Percentiles rank a stretch among this genome's conserved stretches.
These are phyloP conservation scores for Loripinus fragilis DNA, from an alignment of 2,888 invertebrate species.

Conservation along the genomic window DNA sequence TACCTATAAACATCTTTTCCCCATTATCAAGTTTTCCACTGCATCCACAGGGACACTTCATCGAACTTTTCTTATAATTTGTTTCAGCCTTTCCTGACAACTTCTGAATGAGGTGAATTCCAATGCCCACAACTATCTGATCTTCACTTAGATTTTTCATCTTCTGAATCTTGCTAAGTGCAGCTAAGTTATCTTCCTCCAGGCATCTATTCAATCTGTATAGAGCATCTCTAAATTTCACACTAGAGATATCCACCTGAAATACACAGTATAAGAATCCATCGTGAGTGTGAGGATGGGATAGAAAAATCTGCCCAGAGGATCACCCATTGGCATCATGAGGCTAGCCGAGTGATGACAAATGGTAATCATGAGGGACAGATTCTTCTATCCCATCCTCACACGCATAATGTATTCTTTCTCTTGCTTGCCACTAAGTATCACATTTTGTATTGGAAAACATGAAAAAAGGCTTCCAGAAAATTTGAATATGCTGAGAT, in stretches of 20 bases:
- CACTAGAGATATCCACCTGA: not conserved
- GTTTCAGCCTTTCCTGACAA: not conserved
- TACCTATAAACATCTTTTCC: slow-evolving; percentile 6
- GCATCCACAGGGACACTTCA: not conserved
- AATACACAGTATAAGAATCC: not conserved
- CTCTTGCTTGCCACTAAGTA: too few relatives aligned
- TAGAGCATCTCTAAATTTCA: not conserved
- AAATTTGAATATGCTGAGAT: too few relatives aligned
- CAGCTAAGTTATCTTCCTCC: not conserved
- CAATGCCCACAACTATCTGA: not conserved
- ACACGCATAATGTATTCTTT: too few relatives aligned
- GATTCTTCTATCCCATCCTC: too few relatives aligned
- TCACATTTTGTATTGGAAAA: too few relatives aligned
- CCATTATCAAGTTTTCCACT: not conserved
- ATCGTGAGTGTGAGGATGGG: too few relatives aligned
- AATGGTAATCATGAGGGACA: too few relatives aligned
- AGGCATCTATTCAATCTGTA: not conserved
- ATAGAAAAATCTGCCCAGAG: too few relatives aligned
- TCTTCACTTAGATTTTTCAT: slow-evolving; percentile 8
- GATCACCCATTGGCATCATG: too few relatives aligned
- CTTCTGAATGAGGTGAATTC: slow-evolving; percentile 6
- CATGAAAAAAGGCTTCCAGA: too few relatives aligned
- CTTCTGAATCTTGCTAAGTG: not conserved
- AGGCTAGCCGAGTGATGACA: too few relatives aligned
- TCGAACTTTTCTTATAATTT: not conserved